Evolutionary conservation across 2,888 invertebrate genomes (phyloP).

Genomic region (Drosophila mercatorum): DNA sequence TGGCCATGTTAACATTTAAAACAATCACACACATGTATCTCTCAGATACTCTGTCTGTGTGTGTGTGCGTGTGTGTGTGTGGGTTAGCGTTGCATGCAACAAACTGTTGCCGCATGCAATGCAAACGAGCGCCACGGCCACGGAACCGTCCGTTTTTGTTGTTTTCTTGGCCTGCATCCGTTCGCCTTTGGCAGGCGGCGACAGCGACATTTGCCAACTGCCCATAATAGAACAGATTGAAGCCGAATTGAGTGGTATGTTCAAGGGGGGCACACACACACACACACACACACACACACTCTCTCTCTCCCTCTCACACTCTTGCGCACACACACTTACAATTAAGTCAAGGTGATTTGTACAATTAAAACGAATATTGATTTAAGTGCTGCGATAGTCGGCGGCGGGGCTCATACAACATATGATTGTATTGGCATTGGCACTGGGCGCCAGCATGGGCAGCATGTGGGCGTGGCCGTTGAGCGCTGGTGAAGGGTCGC

Average conservation of each 20-base stretch:
- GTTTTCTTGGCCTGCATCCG: conserved; percentile 47
- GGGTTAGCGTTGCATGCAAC: conserved; percentile 61
- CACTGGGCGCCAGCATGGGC: conserved; percentile 14
- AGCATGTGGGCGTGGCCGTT: conserved; percentile 37
- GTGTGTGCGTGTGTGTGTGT: conserved; percentile 23
- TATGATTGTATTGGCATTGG: conserved; percentile 45
- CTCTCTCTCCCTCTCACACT: neutral
- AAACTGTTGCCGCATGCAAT: conserved; percentile 69
- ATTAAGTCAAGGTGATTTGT: conserved; percentile 79
- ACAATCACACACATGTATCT: conserved; percentile 75
- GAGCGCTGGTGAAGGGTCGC: conserved; percentile 49
- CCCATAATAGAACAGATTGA: conserved; percentile 70
- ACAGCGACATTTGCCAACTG: conserved; percentile 42
- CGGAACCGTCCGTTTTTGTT: conserved; percentile 47
- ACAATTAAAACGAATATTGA: conserved; percentile 78
- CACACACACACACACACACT: conserved; percentile 15
- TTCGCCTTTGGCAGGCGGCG: conserved; percentile 55
- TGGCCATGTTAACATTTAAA: conserved; percentile 80
- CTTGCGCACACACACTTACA: conserved; percentile 35
- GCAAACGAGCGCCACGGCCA: conserved; percentile 58
- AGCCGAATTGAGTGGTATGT: conserved; percentile 64
- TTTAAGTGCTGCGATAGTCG: conserved; percentile 67
- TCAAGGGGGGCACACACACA: conserved; percentile 28
- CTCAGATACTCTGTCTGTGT: conserved; percentile 30
- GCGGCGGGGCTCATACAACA: conserved; percentile 41